Evolutionary conservation across 2,888 invertebrate genomes (phyloP).

Genomic region (Tetropium fuscum): DNA sequence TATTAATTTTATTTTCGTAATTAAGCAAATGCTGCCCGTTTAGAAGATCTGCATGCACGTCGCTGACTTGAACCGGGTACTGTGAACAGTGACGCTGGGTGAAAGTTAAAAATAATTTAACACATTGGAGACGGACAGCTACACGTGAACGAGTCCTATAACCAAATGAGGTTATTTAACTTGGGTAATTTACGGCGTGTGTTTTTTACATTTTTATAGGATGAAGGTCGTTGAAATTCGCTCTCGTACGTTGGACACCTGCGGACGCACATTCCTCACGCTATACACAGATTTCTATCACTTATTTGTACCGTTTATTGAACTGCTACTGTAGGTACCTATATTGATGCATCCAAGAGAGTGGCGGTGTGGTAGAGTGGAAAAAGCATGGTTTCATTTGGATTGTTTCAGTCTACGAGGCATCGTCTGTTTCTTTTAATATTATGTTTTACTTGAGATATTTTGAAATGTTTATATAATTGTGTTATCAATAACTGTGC

Average conservation of each 20-base stretch:
- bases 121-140: slow-evolving; percentile 9
- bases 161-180: slow-evolving; percentile 56
- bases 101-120: slow-evolving; percentile 26
- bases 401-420: no score
- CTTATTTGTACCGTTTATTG: slow-evolving; percentile 47
- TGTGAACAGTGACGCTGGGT: background rate
- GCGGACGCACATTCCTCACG: slow-evolving; percentile 44
- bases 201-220: slow-evolving; percentile 53
- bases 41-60: no score
- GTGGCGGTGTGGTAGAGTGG: background rate
- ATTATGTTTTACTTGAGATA: no score
- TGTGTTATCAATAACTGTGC: no score
- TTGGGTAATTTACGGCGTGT: slow-evolving; percentile 50
- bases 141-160: slow-evolving; percentile 48
- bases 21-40: no score
- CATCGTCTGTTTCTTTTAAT: no score
- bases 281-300: slow-evolving; percentile 40
- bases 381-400: background rate
- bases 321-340: slow-evolving; percentile 40
- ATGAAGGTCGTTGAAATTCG: slow-evolving; percentile 56
- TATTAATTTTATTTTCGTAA: no score
- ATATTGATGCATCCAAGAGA: slow-evolving; percentile 3
- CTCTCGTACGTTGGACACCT: slow-evolving; percentile 50
- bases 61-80: no score
- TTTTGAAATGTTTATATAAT: no score